Evolutionary conservation across 2,797 vertebrate species (phyloP).

Genomic region (Platalea minor): DNA sequence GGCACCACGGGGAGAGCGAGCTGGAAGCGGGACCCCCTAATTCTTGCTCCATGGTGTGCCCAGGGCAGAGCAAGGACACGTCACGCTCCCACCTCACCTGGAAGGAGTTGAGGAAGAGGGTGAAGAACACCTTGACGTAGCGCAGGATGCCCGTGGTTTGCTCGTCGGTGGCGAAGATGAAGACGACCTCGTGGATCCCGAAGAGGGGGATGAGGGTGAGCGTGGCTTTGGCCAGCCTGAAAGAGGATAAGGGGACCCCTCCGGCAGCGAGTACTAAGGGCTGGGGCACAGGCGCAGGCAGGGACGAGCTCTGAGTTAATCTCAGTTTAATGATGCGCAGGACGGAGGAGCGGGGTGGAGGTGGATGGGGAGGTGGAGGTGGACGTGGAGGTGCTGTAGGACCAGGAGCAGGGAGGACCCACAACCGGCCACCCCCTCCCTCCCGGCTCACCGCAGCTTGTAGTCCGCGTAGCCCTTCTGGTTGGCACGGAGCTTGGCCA

Average conservation of each 20-base stretch:
- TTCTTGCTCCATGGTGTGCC: background rate
- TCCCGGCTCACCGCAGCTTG: slow-evolving; percentile 67
- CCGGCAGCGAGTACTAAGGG: fast-evolving
- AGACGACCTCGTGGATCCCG: slow-evolving; percentile 83
- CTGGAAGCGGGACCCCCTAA: background rate
- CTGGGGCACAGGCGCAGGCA: background rate
- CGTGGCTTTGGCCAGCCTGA: slow-evolving; percentile 83
- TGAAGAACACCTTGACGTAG: slow-evolving; percentile 82
- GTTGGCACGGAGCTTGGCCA: slow-evolving; percentile 83
- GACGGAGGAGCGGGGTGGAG: background rate
- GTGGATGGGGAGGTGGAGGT: background rate
- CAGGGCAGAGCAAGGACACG: background rate
- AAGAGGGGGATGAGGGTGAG: slow-evolving; percentile 85
- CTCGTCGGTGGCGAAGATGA: slow-evolving; percentile 84
- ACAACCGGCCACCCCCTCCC: fast-evolving
- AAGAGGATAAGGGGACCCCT: background rate
- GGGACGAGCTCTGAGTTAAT: fast-evolving
- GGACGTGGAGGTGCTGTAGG: fast-evolving
- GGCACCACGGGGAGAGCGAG: background rate
- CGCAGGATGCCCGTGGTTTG: slow-evolving; percentile 81
- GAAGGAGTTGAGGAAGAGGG: slow-evolving; percentile 85
- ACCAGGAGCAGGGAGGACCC: background rate
- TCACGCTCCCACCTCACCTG: slow-evolving; percentile 67
- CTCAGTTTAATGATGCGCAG: fast-evolving
- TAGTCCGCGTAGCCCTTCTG: slow-evolving; percentile 81